Conservation (phyloP, 2,888 invertebrate species). For the Limnephilus auricula region DNA sequence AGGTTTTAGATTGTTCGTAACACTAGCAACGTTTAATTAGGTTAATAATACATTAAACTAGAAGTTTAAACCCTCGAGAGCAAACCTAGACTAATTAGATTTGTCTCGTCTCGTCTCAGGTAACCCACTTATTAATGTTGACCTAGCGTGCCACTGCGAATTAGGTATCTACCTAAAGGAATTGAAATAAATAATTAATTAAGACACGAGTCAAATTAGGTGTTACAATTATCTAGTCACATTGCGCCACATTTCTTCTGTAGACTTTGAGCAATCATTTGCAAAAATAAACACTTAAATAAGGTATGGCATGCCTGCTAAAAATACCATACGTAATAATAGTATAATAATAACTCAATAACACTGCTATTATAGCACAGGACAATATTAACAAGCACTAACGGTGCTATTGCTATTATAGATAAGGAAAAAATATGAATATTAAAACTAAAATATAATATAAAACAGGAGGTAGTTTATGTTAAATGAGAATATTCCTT, state of each 20-base stretch:
- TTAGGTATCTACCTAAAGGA: background rate
- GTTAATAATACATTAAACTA: too few relatives aligned
- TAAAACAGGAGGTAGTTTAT: too few relatives aligned
- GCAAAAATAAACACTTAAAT: background rate
- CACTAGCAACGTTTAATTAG: too few relatives aligned
- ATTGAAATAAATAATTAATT: background rate
- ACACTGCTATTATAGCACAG: too few relatives aligned
- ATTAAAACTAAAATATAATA: too few relatives aligned
- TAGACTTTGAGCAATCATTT: background rate
- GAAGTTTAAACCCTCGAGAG: background rate
- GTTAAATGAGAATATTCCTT: too few relatives aligned
- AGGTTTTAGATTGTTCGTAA: background rate
- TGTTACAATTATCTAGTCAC: background rate
- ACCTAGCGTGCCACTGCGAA: background rate
- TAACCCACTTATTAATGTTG: background rate
- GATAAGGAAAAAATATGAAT: too few relatives aligned
- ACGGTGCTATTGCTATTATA: too few relatives aligned
- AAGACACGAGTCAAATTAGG: background rate
- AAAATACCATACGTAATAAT: too few relatives aligned
- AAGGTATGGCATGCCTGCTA: too few relatives aligned
- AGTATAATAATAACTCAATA: too few relatives aligned
- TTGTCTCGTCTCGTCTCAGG: background rate
- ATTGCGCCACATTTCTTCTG: background rate
- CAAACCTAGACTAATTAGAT: background rate
- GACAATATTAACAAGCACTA: too few relatives aligned